A percentile compares a stretch with the other conserved stretches of the same genome.
Evolutionary conservation across 2,797 vertebrate genomes (phyloP).

Genomic region (Rhinogobio ventralis): DNA sequence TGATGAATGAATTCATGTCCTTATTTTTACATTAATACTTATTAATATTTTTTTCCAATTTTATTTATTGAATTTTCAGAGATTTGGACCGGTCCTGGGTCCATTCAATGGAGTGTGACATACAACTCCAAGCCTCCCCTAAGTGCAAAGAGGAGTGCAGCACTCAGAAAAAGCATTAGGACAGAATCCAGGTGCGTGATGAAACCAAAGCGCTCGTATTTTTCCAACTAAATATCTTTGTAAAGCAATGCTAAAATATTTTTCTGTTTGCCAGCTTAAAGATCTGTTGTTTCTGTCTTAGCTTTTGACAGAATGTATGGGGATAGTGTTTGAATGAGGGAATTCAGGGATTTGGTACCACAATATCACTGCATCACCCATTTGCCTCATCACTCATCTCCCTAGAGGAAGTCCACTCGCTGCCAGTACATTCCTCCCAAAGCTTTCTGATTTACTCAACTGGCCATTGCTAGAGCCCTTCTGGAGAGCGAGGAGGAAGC

Average conservation of each 20-base stretch:
- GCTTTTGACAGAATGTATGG: not conserved
- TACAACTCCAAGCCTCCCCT: conserved; percentile 28
- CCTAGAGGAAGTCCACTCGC: conserved; percentile 68
- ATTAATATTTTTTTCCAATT: not conserved
- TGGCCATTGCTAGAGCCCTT: conserved; percentile 68
- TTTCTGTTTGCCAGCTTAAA: conserved; percentile 8
- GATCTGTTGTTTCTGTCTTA: conserved; percentile 1
- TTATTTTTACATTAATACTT: conserved; percentile 13
- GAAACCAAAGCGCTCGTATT: conserved; percentile 27
- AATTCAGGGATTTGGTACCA: conserved; percentile 23
- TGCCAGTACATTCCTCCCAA: conserved; percentile 72
- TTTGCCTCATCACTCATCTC: conserved; percentile 57
- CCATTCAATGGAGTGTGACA: conserved; percentile 1
- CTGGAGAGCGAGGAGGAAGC: conserved; percentile 71
- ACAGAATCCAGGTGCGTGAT: conserved; percentile 35
- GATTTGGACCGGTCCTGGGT: conserved; percentile 25
- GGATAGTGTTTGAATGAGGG: conserved; percentile 9
- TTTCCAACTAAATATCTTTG: not conserved
- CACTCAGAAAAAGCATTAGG: conserved; percentile 32
- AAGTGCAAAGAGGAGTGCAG: conserved; percentile 21
- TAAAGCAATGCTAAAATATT: conserved; percentile 29
- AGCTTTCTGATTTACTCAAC: conserved; percentile 71
- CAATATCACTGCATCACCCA: conserved; percentile 38
- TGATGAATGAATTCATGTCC: conserved; percentile 6
- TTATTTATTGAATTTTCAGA: conserved; percentile 26